Evolutionary conservation across 2,113 vertebrate genomes (phyloP).

Genomic region (Castor canadensis): DNA sequence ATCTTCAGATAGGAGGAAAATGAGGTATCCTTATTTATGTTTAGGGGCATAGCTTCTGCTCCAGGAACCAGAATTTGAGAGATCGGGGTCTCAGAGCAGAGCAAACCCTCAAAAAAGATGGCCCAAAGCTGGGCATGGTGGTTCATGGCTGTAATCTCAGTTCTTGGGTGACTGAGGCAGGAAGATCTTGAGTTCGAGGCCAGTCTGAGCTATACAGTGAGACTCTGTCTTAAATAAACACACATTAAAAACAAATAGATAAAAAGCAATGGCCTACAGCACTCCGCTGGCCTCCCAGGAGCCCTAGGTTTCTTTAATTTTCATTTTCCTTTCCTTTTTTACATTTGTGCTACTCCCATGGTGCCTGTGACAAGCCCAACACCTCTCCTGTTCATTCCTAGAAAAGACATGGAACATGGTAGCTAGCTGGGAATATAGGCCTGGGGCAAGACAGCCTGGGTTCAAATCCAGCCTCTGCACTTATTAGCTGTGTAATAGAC

Average conservation of each 20-base stretch:
- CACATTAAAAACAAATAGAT: background rate
- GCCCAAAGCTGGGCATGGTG: background rate
- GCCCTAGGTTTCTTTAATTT: background rate
- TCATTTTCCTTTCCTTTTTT: background rate
- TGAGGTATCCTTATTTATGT: background rate
- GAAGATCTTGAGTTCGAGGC: background rate
- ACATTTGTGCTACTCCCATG: too few species aligned
- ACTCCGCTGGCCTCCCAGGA: background rate
- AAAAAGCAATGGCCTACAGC: background rate
- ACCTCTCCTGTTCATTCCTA: background rate
- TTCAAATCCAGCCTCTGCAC: background rate
- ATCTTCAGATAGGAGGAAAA: background rate
- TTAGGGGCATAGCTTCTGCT: background rate
- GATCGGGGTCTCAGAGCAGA: background rate
- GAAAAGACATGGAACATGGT: background rate
- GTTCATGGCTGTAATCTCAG: background rate
- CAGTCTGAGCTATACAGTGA: background rate
- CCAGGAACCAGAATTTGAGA: background rate
- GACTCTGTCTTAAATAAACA: background rate
- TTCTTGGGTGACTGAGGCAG: background rate
- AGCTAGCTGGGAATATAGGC: background rate
- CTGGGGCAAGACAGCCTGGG: background rate
- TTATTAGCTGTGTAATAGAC: background rate
- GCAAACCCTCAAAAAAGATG: background rate
- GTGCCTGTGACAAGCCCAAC: background rate